Evolutionary conservation across 2,888 invertebrate genomes (phyloP).

Genomic region (Perithous albicinctus): DNA sequence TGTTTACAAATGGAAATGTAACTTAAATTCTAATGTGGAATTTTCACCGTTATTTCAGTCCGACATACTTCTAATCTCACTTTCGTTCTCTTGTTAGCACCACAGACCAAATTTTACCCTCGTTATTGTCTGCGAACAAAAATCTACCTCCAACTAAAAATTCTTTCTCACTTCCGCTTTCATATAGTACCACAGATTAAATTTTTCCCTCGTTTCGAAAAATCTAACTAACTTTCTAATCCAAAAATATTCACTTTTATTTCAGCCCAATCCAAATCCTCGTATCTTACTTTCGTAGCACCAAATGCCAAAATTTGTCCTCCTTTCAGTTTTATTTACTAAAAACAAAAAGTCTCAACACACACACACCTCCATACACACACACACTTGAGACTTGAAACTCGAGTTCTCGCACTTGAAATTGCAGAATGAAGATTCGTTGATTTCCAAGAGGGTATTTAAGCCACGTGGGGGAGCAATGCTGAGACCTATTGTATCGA

Average conservation of each 20-base stretch:
- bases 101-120: not conserved
- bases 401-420: not conserved
- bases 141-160: not conserved
- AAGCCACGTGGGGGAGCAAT: slow-evolving; percentile 24
- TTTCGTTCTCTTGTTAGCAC: not conserved
- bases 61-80: not conserved
- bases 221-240: too few species aligned
- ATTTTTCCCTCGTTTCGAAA: too few species aligned
- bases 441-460: not conserved
- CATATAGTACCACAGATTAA: too few species aligned
- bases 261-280: too few species aligned
- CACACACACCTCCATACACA: not conserved
- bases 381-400: not conserved
- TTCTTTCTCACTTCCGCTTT: too few species aligned
- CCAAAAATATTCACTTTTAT: too few species aligned
- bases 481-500: too few species aligned
- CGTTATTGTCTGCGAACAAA: not conserved
- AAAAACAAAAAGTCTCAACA: not conserved
- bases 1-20: too few species aligned
- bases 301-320: not conserved
- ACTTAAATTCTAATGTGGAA: not conserved
- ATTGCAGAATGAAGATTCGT: not conserved
- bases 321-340: not conserved
- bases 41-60: not conserved
- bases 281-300: not conserved